Evolutionary conservation across 2,797 vertebrate genomes (phyloP).

Genomic region (Xenopus petersii): DNA sequence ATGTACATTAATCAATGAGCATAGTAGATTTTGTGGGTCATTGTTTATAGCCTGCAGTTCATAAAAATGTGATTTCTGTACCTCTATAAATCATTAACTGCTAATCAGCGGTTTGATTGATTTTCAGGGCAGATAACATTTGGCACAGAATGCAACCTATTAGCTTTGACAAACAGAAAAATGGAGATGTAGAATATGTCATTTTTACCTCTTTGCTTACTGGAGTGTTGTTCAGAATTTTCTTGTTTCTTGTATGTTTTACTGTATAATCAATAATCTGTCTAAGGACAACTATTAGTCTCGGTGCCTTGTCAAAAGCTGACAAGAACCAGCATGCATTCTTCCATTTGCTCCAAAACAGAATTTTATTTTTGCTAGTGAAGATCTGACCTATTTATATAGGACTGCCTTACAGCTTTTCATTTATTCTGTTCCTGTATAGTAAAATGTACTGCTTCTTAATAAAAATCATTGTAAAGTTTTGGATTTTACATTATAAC

Average conservation of each 20-base stretch:
- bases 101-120: constrained; percentile 28
- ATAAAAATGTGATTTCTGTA: not conserved
- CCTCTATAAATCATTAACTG: constrained; percentile 32
- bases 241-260: constrained; percentile 46
- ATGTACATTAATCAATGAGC: not conserved
- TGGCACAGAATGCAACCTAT: constrained; percentile 17
- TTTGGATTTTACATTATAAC: too few species aligned
- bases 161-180: constrained; percentile 50
- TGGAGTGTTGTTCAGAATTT: constrained; percentile 51
- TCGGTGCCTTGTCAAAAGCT: constrained; percentile 56
- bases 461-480: too few species aligned
- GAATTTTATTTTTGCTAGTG: constrained; percentile 37
- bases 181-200: constrained; percentile 34
- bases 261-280: constrained; percentile 57
- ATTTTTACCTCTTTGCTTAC: constrained; percentile 49
- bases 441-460: too few species aligned
- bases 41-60: constrained; percentile 17
- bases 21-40: constrained; percentile 1
- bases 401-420: too few species aligned
- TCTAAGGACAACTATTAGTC: constrained; percentile 57
- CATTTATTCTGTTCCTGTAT: too few species aligned
- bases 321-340: constrained; percentile 53
- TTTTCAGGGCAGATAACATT: constrained; percentile 8
- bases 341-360: constrained; percentile 48
- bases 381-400: too few species aligned